Conservation (phyloP, 2,888 invertebrate species). For the Philereme vetulata region DNA sequence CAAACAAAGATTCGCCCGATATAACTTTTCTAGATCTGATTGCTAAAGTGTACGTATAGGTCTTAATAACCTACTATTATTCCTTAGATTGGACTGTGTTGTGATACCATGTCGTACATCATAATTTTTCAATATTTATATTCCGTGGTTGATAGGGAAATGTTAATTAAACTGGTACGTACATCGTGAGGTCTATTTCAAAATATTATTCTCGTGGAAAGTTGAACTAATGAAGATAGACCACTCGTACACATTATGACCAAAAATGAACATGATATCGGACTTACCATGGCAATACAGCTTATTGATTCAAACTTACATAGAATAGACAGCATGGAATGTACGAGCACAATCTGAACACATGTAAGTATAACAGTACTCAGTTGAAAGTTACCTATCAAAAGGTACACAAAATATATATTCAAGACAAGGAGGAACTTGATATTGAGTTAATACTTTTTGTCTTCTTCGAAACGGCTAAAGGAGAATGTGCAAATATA, state of each 20-base stretch:
- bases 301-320: constrained; percentile 51
- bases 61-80: too few species aligned
- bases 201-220: too few species aligned
- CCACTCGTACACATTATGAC: too few species aligned
- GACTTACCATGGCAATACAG: constrained; percentile 56
- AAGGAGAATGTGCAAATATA: constrained; percentile 28
- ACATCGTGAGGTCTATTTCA: too few species aligned
- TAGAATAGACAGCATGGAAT: constrained; percentile 50
- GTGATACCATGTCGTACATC: too few species aligned
- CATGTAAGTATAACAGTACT: constrained; percentile 26
- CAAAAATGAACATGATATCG: constrained; percentile 2
- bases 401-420: constrained; percentile 19
- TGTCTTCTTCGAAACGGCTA: constrained; percentile 11
- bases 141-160: too few species aligned
- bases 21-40: background rate
- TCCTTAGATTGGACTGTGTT: too few species aligned
- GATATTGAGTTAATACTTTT: constrained; percentile 16
- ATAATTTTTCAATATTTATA: too few species aligned
- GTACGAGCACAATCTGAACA: constrained; percentile 54
- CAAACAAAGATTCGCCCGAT: constrained; percentile 3
- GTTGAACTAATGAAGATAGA: too few species aligned
- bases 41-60: too few species aligned
- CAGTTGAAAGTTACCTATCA: constrained; percentile 22
- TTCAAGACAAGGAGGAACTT: constrained; percentile 30
- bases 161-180: too few species aligned